phyloP scores from a whole-genome alignment of 2,888 invertebrate genomes.

The Athrips mouffetella region DNA sequence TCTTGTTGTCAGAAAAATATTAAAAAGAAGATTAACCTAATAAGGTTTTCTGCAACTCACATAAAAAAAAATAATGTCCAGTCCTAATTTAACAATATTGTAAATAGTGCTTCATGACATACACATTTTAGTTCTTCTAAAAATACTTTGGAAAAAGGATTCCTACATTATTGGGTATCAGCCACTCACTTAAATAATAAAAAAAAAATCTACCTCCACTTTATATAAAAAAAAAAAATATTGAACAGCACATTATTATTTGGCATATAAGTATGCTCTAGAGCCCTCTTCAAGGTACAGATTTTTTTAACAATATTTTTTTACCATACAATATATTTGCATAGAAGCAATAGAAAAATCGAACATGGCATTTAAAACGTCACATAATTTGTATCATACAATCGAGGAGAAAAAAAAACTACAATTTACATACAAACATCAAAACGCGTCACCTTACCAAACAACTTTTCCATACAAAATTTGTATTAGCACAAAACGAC shows the following conservation, averaged over 20 bases:
- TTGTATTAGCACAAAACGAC: neutral
- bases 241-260: neutral
- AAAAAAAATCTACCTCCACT: neutral
- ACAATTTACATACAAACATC: conserved; percentile 14
- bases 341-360: neutral
- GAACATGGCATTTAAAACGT: neutral
- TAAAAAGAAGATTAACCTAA: too few relatives aligned
- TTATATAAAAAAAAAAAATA: neutral
- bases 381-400: neutral
- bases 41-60: neutral
- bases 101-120: neutral
- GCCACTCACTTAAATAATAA: neutral
- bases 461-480: conserved; percentile 7
- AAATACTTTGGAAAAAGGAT: neutral
- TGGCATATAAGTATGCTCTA: too few relatives aligned
- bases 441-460: conserved; percentile 3
- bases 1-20: too few relatives aligned
- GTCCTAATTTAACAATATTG: too few relatives aligned
- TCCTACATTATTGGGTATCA: conserved; percentile 1
- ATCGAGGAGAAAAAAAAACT: neutral
- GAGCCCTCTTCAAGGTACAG: too few relatives aligned
- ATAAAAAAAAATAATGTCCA: neutral
- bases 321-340: neutral
- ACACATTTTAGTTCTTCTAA: neutral
- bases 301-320: neutral